Conservation (phyloP, 2,888 invertebrate genomes). For the Tromatobia lineatoria region DNA sequence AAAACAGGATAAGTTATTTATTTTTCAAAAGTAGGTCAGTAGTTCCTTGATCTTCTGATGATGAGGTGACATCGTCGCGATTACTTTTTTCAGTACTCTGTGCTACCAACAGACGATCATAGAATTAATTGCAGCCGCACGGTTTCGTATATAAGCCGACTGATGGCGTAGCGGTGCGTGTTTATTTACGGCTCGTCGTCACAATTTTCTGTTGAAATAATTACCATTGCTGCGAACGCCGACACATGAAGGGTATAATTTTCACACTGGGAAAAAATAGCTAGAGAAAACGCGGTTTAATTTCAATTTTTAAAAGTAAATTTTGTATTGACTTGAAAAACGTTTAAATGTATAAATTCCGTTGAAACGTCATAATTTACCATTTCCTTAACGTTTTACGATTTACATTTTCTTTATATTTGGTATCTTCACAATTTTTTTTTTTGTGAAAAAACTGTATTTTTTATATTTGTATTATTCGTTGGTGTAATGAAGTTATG, state of each 20-base stretch:
- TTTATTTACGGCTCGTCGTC: neutral
- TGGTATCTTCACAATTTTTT: no score
- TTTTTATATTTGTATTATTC: no score
- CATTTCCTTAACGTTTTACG: no score
- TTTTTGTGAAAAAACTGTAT: no score
- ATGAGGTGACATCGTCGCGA: neutral
- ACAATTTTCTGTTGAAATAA: slow-evolving; percentile 17
- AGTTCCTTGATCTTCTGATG: neutral
- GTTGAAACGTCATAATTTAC: no score
- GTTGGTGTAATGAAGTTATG: no score
- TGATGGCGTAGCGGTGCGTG: slow-evolving; percentile 16
- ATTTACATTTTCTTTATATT: no score
- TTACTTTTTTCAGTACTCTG: neutral
- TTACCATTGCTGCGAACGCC: neutral
- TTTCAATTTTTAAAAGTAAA: no score
- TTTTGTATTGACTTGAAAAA: no score
- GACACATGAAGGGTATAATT: neutral
- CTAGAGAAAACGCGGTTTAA: no score
- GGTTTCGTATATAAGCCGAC: neutral
- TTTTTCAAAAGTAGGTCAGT: neutral
- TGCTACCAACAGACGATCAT: neutral
- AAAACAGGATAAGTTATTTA: neutral
- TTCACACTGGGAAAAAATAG: neutral
- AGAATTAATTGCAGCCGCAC: neutral
- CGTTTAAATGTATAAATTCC: no score